Evolutionary conservation across 2,113 vertebrate genomes (phyloP).

Genomic region (Bubo bubo): DNA sequence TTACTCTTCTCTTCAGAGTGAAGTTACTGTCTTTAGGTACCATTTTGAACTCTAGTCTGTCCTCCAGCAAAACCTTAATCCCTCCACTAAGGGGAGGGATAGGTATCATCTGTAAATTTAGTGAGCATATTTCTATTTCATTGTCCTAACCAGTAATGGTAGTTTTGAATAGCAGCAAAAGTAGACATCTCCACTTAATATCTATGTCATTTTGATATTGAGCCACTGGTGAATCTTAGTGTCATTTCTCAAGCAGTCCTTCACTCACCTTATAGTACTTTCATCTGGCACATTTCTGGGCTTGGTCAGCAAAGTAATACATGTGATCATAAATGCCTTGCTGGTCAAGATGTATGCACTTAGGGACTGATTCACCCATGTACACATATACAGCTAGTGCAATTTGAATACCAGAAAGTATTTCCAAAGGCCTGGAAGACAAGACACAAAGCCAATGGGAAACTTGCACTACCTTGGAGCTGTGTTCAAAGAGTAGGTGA

Average conservation of each 20-base stretch:
- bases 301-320: background rate
- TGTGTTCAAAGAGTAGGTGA: background rate
- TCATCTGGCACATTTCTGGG: background rate
- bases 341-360: background rate
- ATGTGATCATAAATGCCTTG: background rate
- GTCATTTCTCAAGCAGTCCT: background rate
- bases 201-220: background rate
- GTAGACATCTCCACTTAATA: background rate
- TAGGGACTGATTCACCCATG: background rate
- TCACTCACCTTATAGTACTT: background rate
- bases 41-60: background rate
- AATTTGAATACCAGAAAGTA: background rate
- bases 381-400: background rate
- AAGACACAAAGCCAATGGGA: background rate
- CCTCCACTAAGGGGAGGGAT: background rate
- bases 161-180: background rate
- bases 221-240: background rate
- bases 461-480: background rate
- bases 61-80: background rate
- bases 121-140: background rate
- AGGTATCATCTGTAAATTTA: background rate
- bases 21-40: background rate
- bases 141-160: background rate
- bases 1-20: background rate
- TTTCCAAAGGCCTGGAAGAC: background rate